These are phyloP conservation scores for Enteromius unitaeniatus DNA, from an alignment of 2,797 vertebrate genomes.

Conservation along the genomic window DNA sequence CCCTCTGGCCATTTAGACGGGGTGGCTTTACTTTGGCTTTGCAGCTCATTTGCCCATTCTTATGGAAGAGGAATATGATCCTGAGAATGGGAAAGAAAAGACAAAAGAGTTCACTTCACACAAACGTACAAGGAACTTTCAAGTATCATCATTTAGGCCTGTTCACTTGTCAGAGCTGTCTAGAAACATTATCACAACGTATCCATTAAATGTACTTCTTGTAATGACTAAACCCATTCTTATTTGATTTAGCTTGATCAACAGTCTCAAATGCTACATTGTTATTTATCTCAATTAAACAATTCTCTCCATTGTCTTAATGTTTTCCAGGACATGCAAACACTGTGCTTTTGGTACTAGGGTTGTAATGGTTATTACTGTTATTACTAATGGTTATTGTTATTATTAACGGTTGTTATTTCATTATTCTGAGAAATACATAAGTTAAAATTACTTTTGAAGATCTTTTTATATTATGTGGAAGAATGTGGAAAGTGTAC, in stretches of 20 bases:
- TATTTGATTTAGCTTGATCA: not conserved
- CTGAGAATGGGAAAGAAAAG: conserved; percentile 66
- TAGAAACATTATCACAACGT: not conserved
- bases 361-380: not conserved
- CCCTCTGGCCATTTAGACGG: conserved; percentile 83
- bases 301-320: not conserved
- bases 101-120: conserved; percentile 2
- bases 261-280: not conserved
- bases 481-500: not conserved
- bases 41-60: conserved; percentile 85
- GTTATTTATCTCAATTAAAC: conserved; percentile 7
- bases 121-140: not conserved
- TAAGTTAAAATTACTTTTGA: not conserved
- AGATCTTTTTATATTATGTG: not conserved
- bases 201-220: not conserved
- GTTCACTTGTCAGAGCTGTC: not conserved
- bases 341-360: not conserved
- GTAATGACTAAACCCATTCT: not conserved
- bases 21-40: conserved; percentile 92
- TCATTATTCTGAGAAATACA: not conserved
- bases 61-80: conserved; percentile 91
- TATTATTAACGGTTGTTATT: no score
- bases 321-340: not conserved
- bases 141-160: conserved; percentile 8
- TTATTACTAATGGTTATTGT: no score